Base-by-base conservation (phyloP, 2,888 invertebrate species). In the Calephelis perditalis region DNA sequence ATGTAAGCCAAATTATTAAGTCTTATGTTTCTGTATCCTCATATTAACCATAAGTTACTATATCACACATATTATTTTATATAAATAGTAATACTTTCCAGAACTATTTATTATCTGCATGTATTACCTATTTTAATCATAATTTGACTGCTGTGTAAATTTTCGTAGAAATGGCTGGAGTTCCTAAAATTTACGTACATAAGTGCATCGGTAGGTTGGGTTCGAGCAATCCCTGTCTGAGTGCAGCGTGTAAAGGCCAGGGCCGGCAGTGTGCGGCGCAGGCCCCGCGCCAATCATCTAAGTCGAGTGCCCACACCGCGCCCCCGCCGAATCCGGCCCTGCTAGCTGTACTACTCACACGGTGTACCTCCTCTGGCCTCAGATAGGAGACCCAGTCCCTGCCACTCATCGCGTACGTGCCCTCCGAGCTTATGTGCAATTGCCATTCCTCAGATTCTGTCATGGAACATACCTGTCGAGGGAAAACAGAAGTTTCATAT, bases 371-470 rank as follows among this genome's bases (percentile, higher is more conserved):
- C 4, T 83, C 81, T 0, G 93, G 92, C 67, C 95, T 94, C 72
- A 96, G 93, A 75, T 95, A 96, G 0, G 95, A 94, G 0, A 95
- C 94, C 96, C 96, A 96, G 75, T 96, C 96, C 62, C 92, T 92
- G 0, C 92, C 94, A 47, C 87, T 91, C 64, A 93, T 92, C 0
- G 95, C 94, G 76, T 93, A 96, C 0, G 96, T 95, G 1, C 96
- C 96, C 68, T 94, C 93, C 12, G 92, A 80, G 2, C 92, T 93
- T 70, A 92, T 93, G 3, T 68, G 73, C 61, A 85, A 83, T 37
- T 68, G 71, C 73, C 95, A 92, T 35, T 92, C 91, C 9, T 93
- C 92, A 0, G 91, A 91, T 89, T 93, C 93, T 11, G 93, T 91
- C 57, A 92, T 91, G n/a, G 74, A 72, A 66, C 87, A 87, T 66